These are phyloP conservation scores for Lagocephalus sceleratus DNA, from an alignment of 2,797 vertebrate genomes.

Conservation along the genomic window DNA sequence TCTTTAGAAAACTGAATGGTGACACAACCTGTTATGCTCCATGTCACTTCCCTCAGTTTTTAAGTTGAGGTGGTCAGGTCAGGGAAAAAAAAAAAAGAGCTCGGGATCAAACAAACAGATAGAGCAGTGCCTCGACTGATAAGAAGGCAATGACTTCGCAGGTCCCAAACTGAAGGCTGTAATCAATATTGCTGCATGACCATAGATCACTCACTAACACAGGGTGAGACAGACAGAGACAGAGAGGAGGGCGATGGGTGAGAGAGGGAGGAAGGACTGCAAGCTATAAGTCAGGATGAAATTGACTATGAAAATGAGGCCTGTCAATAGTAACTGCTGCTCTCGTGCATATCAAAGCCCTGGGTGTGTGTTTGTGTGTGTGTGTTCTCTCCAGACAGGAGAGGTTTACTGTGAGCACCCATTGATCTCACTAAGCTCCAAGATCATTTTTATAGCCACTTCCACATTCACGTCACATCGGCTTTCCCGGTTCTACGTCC, in stretches of 20 bases:
- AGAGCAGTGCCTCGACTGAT: slow-evolving; percentile 53
- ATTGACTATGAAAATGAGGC: slow-evolving; percentile 76
- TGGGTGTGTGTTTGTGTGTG: neutral
- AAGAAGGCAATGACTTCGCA: slow-evolving; percentile 58
- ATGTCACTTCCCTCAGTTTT: slow-evolving; percentile 25
- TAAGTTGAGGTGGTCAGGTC: slow-evolving; percentile 37
- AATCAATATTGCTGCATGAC: slow-evolving; percentile 73
- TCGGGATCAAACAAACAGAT: slow-evolving; percentile 34
- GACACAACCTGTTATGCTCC: slow-evolving; percentile 21
- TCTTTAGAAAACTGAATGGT: slow-evolving; percentile 2
- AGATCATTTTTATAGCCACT: slow-evolving; percentile 40
- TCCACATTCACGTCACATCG: slow-evolving; percentile 59
- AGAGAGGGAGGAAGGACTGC: slow-evolving; percentile 42
- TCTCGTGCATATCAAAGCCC: slow-evolving; percentile 70
- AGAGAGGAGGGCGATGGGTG: slow-evolving; percentile 30
- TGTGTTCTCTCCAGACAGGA: slow-evolving; percentile 6
- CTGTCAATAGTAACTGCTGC: slow-evolving; percentile 69
- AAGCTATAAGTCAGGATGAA: slow-evolving; percentile 72
- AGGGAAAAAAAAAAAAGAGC: slow-evolving; percentile 7
- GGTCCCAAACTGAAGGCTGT: slow-evolving; percentile 58
- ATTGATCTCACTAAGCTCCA: slow-evolving; percentile 59
- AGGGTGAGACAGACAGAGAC: slow-evolving; percentile 19
- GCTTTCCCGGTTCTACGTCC: slow-evolving; percentile 38
- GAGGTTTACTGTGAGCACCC: slow-evolving; percentile 47
- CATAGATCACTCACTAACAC: slow-evolving; percentile 68